Percentiles rank a stretch among this genome's conserved stretches.
Conservation (phyloP, 2,888 invertebrate species). For the Idaea dimidiata region DNA sequence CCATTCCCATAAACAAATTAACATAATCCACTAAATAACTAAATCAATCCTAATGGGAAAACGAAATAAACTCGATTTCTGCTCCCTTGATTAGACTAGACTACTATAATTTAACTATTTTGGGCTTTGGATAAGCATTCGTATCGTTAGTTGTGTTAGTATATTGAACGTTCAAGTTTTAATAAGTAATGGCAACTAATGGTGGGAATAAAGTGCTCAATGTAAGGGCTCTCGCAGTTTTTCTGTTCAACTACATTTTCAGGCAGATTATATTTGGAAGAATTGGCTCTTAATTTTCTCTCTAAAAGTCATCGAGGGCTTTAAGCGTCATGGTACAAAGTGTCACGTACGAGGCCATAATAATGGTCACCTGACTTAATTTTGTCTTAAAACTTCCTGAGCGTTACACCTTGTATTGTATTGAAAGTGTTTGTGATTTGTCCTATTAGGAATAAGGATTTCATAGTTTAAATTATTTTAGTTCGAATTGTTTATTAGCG, state of each 20-base stretch:
- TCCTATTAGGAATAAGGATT: background rate
- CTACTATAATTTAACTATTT: no score
- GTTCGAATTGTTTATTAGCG: background rate
- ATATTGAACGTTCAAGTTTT: background rate
- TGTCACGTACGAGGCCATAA: background rate
- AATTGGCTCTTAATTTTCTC: background rate
- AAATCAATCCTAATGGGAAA: no score
- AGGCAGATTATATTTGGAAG: background rate
- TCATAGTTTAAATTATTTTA: background rate
- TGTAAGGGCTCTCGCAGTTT: background rate
- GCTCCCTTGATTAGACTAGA: no score
- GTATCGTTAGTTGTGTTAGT: no score
- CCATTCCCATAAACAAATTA: no score
- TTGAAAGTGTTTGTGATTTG: constrained; percentile 41
- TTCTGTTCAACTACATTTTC: background rate
- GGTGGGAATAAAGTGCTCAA: background rate
- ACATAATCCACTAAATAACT: no score
- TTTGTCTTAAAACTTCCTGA: background rate
- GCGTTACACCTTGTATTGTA: background rate
- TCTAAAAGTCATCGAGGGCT: background rate
- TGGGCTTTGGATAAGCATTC: no score
- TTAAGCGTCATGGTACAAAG: background rate
- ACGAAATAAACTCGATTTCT: no score
- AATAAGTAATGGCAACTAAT: background rate
- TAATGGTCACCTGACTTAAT: background rate